Evolutionary conservation across 2,888 invertebrate genomes (phyloP), one percentile per base, ranked within the genome.

Genomic region (Podabrus alpinus): DNA sequence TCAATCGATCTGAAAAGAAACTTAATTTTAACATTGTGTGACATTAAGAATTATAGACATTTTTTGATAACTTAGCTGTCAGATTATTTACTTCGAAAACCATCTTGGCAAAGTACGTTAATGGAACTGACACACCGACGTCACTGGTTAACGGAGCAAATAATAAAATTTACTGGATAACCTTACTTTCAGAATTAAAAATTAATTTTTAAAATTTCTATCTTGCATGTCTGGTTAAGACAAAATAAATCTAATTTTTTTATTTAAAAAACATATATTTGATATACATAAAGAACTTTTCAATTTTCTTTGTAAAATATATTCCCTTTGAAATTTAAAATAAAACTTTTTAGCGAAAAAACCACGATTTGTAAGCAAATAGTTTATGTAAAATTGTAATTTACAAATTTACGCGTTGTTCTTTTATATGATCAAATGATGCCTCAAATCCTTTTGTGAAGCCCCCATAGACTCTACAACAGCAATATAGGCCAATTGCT

Each of bases 371-470:
- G 68, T 71, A 71, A 69, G 64, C 68, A 75, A 75, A 75, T 68
- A 71, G 59, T 69, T 68, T 74, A 45, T 71, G 74, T 17, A 59
- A 68, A 75, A 74, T 71, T 68, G 60, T 71, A 64, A 68, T 71
- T 75, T 71, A 69, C 74, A 75, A 75, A 75, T 75, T 72, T 69
- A 75, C 75, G 75, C 72, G 67, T 72, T 71, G 72, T 72, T 75
- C 66, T 69, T 69, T 70, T 67, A 72, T 72, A 75, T 74, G 71
- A 74, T 64, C 64, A 71, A 74, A 74, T 69, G 71, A 64, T 71
- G 71, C 71, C 71, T 19, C 71, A 74, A 74, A 74, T 75, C 75
- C 69, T 66, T 61, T 29, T 69, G 75, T 69, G 64, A 71, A 75
- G 68, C 69, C 71, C 68, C 69, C 66, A 66, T 62, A 45, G 45